Conservation (phyloP, 2,113 vertebrate genomes). For the Trematomus loennbergii region DNA sequence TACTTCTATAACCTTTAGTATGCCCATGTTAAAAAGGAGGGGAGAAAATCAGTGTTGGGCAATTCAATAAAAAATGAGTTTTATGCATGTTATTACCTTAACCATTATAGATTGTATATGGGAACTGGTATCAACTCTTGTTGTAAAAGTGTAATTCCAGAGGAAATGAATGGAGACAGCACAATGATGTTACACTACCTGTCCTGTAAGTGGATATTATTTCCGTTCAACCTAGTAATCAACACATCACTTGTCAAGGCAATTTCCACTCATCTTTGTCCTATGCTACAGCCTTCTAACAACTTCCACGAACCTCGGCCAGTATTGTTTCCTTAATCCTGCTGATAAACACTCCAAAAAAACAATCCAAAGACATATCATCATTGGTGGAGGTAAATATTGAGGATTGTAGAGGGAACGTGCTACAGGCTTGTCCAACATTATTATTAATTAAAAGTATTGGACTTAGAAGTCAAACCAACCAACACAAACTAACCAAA, state of each 20-base stretch:
- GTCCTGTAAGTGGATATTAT: background rate
- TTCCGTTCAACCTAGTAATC: background rate
- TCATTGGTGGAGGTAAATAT: background rate
- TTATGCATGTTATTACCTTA: slow-evolving; percentile 59
- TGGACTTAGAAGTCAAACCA: no score
- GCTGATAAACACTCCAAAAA: no score
- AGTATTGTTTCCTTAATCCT: no score
- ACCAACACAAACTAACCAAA: background rate
- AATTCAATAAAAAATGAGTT: slow-evolving; percentile 70
- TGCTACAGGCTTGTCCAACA: background rate
- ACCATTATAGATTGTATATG: slow-evolving; percentile 39
- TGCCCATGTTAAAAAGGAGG: slow-evolving; percentile 29
- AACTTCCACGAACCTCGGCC: no score
- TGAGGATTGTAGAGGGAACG: background rate
- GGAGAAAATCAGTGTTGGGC: slow-evolving; percentile 55
- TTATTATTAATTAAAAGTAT: background rate
- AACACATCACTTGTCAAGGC: background rate
- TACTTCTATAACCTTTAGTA: slow-evolving; percentile 81
- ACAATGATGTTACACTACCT: slow-evolving; percentile 1
- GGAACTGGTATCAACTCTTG: slow-evolving; percentile 19
- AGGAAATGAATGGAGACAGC: slow-evolving; percentile 16
- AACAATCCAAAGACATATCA: no score
- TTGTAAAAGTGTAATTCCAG: slow-evolving; percentile 32
- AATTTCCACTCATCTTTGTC: no score
- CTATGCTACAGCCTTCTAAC: no score